These are phyloP conservation scores for Lordiphosa stackelbergi DNA, from an alignment of 1,140 invertebrate genomes.

Conservation along the genomic window DNA sequence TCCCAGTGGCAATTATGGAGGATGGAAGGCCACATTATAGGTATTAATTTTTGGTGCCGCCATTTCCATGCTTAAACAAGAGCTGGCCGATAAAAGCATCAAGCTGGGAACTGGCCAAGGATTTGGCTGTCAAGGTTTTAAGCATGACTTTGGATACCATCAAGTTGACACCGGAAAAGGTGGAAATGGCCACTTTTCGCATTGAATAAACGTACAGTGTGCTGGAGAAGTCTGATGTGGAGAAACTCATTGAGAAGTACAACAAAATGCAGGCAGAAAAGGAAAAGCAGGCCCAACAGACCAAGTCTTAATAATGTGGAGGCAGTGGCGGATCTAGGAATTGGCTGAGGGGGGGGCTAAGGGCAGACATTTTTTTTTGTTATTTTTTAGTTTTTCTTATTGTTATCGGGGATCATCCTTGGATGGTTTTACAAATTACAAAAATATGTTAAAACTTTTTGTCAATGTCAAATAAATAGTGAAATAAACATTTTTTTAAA, in stretches of 20 bases:
- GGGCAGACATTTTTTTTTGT: too few relatives aligned
- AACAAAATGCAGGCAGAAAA: slow-evolving; percentile 93
- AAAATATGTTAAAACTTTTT: too few relatives aligned
- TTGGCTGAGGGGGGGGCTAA: too few relatives aligned
- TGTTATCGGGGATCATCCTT: too few relatives aligned
- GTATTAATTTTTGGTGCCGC: slow-evolving; percentile 98
- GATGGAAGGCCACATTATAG: slow-evolving; percentile 99
- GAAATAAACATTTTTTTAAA: too few relatives aligned
- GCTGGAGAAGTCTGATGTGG: slow-evolving; percentile 88
- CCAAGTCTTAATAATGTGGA: slow-evolving; percentile 45
- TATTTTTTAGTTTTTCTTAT: too few relatives aligned
- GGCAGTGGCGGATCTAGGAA: too few relatives aligned
- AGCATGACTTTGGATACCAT: slow-evolving; percentile 98
- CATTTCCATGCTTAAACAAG: slow-evolving; percentile 98
- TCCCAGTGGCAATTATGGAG: slow-evolving; percentile 99
- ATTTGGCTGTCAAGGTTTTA: slow-evolving; percentile 96
- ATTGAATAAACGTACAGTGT: slow-evolving; percentile 89
- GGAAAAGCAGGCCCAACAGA: slow-evolving; percentile 78
- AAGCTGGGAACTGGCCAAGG: slow-evolving; percentile 86
- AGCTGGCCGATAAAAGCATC: slow-evolving; percentile 95
- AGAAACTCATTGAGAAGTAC: slow-evolving; percentile 90
- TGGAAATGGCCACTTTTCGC: slow-evolving; percentile 94
- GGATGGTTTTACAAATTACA: too few relatives aligned
- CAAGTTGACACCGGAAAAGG: slow-evolving; percentile 97
- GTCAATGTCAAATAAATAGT: too few relatives aligned